Percentiles rank a stretch among this genome's conserved stretches.
phyloP scores from a whole-genome alignment of 1,140 invertebrate genomes.

The Drosophila subpulchrella region DNA sequence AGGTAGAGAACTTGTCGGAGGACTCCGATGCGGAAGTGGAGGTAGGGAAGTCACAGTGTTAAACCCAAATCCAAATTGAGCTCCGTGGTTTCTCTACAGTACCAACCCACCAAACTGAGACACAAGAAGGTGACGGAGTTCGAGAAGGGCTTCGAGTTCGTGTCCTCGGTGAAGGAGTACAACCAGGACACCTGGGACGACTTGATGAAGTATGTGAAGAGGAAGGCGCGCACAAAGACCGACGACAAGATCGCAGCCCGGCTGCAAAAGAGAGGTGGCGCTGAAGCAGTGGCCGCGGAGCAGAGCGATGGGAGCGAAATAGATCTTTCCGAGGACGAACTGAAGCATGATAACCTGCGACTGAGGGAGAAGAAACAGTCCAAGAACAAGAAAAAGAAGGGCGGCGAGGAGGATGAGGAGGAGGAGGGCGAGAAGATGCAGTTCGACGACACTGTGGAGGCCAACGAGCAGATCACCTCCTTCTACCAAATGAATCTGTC shows the following conservation, averaged over 20 bases:
- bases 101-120: conserved; percentile 91
- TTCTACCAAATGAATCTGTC: conserved; percentile 98
- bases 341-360: conserved; percentile 89
- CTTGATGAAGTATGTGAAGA: conserved; percentile 92
- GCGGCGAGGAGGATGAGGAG: conserved; percentile 84
- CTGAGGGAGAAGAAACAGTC: conserved; percentile 86
- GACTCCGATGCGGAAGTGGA: conserved; percentile 93
- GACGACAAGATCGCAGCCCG: conserved; percentile 91
- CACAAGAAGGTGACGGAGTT: conserved; percentile 90
- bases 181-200: conserved; percentile 94
- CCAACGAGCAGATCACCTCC: conserved; percentile 89
- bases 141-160: conserved; percentile 91
- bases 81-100: conserved; percentile 85
- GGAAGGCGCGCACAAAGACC: conserved; percentile 91
- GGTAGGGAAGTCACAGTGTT: conserved; percentile 85
- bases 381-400: conserved; percentile 86
- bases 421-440: conserved; percentile 87
- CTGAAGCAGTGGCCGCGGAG: conserved; percentile 55
- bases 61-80: conserved; percentile 13
- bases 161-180: conserved; percentile 89
- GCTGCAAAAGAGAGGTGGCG: conserved; percentile 86
- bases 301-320: conserved; percentile 80
- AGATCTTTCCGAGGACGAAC: conserved; percentile 89
- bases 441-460: conserved; percentile 90
- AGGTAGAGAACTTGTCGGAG: conserved; percentile 91